Evolutionary conservation across 2,113 vertebrate species (phyloP), one percentile per base, ranked within the genome.

Genomic region (Corapipo altera): DNA sequence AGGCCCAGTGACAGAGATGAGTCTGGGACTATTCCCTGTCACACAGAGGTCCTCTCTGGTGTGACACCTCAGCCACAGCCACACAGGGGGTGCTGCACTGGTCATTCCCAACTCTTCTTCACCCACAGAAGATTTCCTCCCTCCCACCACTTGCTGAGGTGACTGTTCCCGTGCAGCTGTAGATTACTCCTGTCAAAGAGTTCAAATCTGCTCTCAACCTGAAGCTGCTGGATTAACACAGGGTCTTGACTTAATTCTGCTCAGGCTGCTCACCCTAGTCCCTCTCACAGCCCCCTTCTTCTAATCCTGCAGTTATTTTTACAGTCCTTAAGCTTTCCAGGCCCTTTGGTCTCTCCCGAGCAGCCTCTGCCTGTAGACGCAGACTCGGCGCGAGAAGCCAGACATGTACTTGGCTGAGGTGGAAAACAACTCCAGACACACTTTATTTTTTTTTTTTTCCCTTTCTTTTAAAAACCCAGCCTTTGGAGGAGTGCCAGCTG

Each of bases 341-440:
- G 32, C 24, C 32, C 54, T 59, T 20, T 33, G 0, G 2, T 19
- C 54, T 62, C 28, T 49, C 85, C 78, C 0, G 26, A 89, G 35
- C 51, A 54, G 32, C 9, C 77, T 30, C 66, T 12, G 67, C 11
- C 83, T 80, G 82, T 67, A 61, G 86, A 66, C 62, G 12, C 35
- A 5, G 39, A 23, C 67, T 41, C 1, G 3, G 27, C 0, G 1
- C 8, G 8, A 39, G 51, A n/a, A 55, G 35, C 51, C 52, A 89
- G 66, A 65, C 78, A 0, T 1, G 27, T 19, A 24, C 48, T 76
- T 84, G 59, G 39, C 51, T 91, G 79, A 59, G 61, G 79, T 67
- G 57, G 52, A 86, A 84, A 86, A 89, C 59, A 77, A 18, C 69
- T 84, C 54, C 20, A 32, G 22, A 80, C 24, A 54, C 5, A 57